Base-by-base conservation (phyloP, 1,140 invertebrate species). In the Drosophila funebris region DNA sequence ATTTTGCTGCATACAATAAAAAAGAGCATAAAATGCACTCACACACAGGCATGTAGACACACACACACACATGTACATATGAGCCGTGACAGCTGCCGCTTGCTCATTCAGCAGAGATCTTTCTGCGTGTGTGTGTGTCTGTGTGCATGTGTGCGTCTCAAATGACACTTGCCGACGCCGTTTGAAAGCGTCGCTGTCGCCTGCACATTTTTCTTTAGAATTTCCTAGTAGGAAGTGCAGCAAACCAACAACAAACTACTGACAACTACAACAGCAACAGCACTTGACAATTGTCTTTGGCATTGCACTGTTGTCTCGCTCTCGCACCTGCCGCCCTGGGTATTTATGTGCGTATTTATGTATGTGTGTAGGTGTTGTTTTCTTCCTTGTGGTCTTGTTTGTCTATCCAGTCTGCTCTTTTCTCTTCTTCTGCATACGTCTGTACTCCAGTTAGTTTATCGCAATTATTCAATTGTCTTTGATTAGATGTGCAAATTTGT, bases 401-500 rank as follows among this genome's bases (percentile, higher is more conserved):
- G 6, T 11, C 1, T 33, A 5, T 11, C 37, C 39, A 20, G 36
- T 24, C 24, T 31, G 8, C 14, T 39, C 36, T 13, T 48, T 8
- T 48, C 41, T 16, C 36, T 37, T 27, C 24, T 33, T 31, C 14
- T n/a, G 20, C 13, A 11, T 8, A 18, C 16, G 27, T 56, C 41
- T 56, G 22, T 60, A 77, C 43, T 67, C 63, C 64, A 80, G 69
- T 74, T 77, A 68, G 56, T 68, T 53, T 63, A 39, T 70, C 41
- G 43, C 78, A 88, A 82, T 87, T 88, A 88, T 88, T 73, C 63
- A 88, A 82, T 87, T 87, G 78, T 48, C 78, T 78, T 56, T 88
- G 62, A 87, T 87, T 87, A 82, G 82, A 78, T 88, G 83, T 87
- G 82, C 82, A 82, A 87, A 88, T 88, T 88, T 76, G 62, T 88